Conservation (phyloP, 2,888 invertebrate species). For the Synanthedon vespiformis region DNA sequence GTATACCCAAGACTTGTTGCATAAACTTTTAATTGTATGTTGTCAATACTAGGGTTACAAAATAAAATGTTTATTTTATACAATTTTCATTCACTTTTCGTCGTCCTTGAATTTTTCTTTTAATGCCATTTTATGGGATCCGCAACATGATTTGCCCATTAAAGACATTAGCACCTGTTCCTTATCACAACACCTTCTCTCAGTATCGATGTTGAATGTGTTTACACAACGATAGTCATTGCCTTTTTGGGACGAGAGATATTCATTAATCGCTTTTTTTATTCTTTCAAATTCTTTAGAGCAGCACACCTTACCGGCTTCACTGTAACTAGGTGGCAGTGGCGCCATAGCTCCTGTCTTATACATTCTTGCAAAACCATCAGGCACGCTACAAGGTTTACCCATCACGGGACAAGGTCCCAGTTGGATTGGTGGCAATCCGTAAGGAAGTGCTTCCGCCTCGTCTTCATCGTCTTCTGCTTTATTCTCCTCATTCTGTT, state of each 20-base stretch:
- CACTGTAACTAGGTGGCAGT: slow-evolving; percentile 44
- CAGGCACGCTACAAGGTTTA: slow-evolving; percentile 51
- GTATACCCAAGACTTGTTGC: slow-evolving; percentile 13
- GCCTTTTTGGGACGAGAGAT: slow-evolving; percentile 46
- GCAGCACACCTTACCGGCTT: slow-evolving; percentile 59
- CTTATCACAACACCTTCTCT: slow-evolving; percentile 56
- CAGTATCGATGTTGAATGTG: slow-evolving; percentile 50
- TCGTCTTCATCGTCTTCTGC: slow-evolving; percentile 47
- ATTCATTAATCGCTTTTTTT: slow-evolving; percentile 52
- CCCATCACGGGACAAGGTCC: slow-evolving; percentile 62
- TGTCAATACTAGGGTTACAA: slow-evolving; percentile 46
- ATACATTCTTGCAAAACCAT: slow-evolving; percentile 60
- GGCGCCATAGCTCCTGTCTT: slow-evolving; percentile 38
- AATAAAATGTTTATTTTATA: slow-evolving; percentile 51
- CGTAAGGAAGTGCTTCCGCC: slow-evolving; percentile 48
- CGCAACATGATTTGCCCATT: slow-evolving; percentile 51
- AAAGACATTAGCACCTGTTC: slow-evolving; percentile 41
- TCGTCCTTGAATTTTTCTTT: slow-evolving; percentile 44
- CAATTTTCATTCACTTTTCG: slow-evolving; percentile 16
- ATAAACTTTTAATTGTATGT: slow-evolving; percentile 12
- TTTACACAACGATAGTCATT: slow-evolving; percentile 52
- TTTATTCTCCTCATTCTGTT: slow-evolving; percentile 40
- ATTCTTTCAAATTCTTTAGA: slow-evolving; percentile 59
- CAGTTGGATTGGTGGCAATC: slow-evolving; percentile 50
- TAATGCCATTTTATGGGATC: slow-evolving; percentile 48